Percentiles rank a stretch among this genome's conserved stretches.
phyloP scores from a whole-genome alignment of 2,797 vertebrate species.

The Acrossocheilus fasciatus region DNA sequence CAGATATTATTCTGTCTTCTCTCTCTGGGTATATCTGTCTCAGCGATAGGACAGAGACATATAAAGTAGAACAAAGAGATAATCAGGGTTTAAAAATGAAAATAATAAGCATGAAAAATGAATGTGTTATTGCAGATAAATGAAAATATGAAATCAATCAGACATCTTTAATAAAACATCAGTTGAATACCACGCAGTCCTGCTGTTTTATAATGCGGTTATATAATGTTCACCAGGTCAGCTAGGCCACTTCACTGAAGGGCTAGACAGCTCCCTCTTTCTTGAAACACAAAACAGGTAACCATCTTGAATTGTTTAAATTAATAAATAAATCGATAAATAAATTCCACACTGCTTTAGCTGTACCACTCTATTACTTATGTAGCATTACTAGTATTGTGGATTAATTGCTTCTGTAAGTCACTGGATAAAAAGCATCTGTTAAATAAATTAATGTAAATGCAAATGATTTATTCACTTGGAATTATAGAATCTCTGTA shows the following conservation, averaged over 20 bases:
- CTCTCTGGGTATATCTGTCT: conserved; percentile 57
- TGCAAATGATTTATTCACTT: conserved; percentile 10
- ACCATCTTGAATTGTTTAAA: neutral
- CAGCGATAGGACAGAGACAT: conserved; percentile 32
- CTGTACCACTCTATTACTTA: neutral
- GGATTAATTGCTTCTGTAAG: neutral
- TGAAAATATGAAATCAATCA: neutral
- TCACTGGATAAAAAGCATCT: conserved; percentile 10
- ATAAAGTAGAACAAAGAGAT: conserved; percentile 40
- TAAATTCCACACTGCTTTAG: neutral
- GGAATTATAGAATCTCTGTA: neutral
- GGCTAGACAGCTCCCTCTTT: conserved; percentile 8
- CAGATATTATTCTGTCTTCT: conserved; percentile 72
- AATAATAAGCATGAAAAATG: neutral
- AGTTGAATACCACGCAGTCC: neutral
- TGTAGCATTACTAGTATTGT: neutral
- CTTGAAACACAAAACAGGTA: neutral
- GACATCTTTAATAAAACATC: neutral
- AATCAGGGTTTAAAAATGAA: conserved; percentile 26
- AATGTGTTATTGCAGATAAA: neutral
- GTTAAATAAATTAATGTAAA: neutral
- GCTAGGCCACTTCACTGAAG: neutral
- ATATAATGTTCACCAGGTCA: neutral
- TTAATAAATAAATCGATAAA: neutral
- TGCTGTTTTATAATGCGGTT: neutral